phyloP scores from a whole-genome alignment of 37 sponge, comb jelly and placozoan species.

The Oopsacas minuta region DNA sequence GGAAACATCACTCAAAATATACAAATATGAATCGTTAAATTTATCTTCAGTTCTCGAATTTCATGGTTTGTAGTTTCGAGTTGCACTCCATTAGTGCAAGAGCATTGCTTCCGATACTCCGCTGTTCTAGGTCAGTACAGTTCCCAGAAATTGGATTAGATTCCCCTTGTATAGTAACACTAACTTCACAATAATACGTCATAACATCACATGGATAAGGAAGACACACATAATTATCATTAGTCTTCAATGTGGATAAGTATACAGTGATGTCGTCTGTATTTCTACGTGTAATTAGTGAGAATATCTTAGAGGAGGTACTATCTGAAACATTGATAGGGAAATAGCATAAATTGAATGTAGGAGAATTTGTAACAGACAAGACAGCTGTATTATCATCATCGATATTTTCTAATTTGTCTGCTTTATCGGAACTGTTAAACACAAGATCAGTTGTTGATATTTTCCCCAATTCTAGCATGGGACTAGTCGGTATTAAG shows the following conservation, averaged over 20 bases:
- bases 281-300: not conserved
- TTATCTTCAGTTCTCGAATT: not conserved
- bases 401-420: not conserved
- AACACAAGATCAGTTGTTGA: not conserved
- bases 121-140: no score
- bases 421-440: not conserved
- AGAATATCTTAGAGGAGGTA: not conserved
- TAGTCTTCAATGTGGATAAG: not conserved
- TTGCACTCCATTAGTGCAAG: not conserved
- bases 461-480: not conserved
- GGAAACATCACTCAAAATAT: not conserved
- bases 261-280: not conserved
- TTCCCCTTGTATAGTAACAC: not conserved
- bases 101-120: not conserved
- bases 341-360: not conserved
- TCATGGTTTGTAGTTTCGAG: not conserved
- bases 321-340: not conserved
- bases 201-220: not conserved
- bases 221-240: not conserved
- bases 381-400: not conserved
- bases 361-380: not conserved
- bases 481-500: not conserved
- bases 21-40: not conserved
- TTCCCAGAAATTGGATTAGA: not conserved
- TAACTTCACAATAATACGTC: not conserved